Conservation (phyloP, 2,888 invertebrate species). For the Neoscelio sp. region DNA sequence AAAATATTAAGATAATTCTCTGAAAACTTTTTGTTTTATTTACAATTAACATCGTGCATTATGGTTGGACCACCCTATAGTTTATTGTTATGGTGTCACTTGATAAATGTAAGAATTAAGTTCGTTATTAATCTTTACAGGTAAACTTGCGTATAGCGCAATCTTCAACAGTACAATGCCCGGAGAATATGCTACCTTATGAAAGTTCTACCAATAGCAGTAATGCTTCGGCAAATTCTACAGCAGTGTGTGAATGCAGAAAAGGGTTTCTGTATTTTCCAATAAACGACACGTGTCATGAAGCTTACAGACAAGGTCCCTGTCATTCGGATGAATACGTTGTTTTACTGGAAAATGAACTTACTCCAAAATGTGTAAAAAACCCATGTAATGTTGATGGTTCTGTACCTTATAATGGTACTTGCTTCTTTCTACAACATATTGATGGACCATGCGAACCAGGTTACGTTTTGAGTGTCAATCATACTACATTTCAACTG, state of each 20-base stretch:
- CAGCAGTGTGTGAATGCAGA: constrained; percentile 86
- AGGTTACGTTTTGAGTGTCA: constrained; percentile 85
- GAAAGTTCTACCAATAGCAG: constrained; percentile 84
- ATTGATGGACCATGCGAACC: constrained; percentile 83
- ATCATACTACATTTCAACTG: constrained; percentile 85
- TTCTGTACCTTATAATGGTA: constrained; percentile 83
- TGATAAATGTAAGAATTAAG: too few species aligned
- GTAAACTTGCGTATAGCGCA: too few species aligned
- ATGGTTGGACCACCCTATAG: too few species aligned
- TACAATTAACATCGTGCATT: too few species aligned
- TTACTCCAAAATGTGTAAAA: constrained; percentile 85
- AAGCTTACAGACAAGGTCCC: constrained; percentile 87
- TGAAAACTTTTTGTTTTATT: too few species aligned
- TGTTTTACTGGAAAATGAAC: constrained; percentile 83
- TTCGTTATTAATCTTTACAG: too few species aligned
- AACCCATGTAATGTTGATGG: constrained; percentile 87
- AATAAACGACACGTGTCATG: constrained; percentile 85
- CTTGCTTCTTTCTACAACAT: constrained; percentile 83
- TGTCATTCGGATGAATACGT: constrained; percentile 85
- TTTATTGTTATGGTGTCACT: too few species aligned
- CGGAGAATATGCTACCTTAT: constrained; percentile 87
- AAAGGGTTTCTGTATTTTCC: constrained; percentile 85
- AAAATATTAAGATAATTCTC: too few species aligned
- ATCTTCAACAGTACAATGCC: constrained; percentile 85
- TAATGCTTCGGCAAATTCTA: constrained; percentile 83